phyloP scores from a whole-genome alignment of 1,140 invertebrate species.

The Rhopalosiphum padi region DNA sequence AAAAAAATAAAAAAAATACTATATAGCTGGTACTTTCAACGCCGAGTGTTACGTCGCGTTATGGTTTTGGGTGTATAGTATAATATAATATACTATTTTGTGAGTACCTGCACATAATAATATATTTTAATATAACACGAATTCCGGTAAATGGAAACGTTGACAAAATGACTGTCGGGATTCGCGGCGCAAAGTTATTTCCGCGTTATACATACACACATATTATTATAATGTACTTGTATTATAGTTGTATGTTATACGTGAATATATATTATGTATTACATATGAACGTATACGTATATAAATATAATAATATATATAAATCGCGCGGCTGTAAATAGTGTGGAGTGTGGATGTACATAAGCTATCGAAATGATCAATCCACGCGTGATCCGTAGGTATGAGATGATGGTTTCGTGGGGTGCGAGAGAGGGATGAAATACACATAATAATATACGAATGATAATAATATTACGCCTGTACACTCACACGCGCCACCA shows the following conservation, averaged over 20 bases:
- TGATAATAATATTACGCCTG: not conserved
- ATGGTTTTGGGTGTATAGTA: not conserved
- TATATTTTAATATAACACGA: not conserved
- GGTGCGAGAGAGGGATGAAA: not conserved
- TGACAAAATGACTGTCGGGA: conserved; percentile 14
- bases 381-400: not conserved
- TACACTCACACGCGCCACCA: not conserved
- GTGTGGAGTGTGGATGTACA: not conserved
- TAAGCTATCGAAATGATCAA: conserved; percentile 3
- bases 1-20: too few species aligned
- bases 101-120: not conserved
- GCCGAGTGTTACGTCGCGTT: not conserved
- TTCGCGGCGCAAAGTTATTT: not conserved
- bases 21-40: not conserved
- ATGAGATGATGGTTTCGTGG: not conserved
- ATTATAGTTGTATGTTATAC: not conserved
- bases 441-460: not conserved
- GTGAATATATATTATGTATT: too few species aligned
- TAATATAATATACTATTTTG: not conserved
- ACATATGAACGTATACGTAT: too few species aligned
- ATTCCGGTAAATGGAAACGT: not conserved
- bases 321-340: not conserved
- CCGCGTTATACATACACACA: not conserved
- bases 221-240: not conserved
- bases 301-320: not conserved